phyloP scores from a whole-genome alignment of 1,140 invertebrate species.

The Colletes latitarsis region DNA sequence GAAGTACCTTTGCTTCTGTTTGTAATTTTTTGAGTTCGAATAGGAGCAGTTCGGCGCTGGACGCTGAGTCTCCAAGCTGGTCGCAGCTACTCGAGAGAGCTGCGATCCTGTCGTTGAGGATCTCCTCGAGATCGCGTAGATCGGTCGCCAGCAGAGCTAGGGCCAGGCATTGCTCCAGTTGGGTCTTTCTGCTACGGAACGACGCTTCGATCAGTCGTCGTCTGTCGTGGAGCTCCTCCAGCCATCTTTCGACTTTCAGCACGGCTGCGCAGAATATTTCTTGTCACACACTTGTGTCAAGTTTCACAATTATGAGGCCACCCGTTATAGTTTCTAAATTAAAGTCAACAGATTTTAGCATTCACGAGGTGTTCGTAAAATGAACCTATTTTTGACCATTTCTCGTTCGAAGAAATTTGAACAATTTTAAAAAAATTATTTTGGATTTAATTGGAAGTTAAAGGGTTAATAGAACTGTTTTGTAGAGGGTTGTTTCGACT shows the following conservation, averaged over 20 bases:
- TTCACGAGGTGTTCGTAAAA: too few relatives aligned
- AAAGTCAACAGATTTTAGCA: too few relatives aligned
- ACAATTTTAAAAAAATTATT: too few relatives aligned
- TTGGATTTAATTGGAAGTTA: too few relatives aligned
- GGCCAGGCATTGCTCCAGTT: conserved; percentile 90
- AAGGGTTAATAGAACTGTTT: too few relatives aligned
- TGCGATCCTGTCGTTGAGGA: conserved; percentile 81
- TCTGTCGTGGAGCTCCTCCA: conserved; percentile 90
- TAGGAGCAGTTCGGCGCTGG: conserved; percentile 86
- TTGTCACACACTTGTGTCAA: too few relatives aligned
- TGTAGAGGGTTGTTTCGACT: too few relatives aligned
- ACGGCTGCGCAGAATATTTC: conserved; percentile 78
- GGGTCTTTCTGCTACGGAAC: conserved; percentile 86
- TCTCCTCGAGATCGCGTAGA: conserved; percentile 85
- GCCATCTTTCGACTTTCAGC: conserved; percentile 87
- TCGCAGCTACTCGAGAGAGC: conserved; percentile 78
- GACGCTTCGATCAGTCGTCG: conserved; percentile 87
- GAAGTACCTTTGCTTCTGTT: conserved; percentile 87
- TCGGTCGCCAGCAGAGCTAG: conserved; percentile 88
- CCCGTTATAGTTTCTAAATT: too few relatives aligned
- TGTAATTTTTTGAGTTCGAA: conserved; percentile 88
- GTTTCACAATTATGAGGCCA: too few relatives aligned
- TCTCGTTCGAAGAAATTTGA: too few relatives aligned
- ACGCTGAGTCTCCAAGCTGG: conserved; percentile 86
- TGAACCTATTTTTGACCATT: too few relatives aligned